phyloP scores from a whole-genome alignment of 1,140 invertebrate genomes.

The Cotesia typhae region DNA sequence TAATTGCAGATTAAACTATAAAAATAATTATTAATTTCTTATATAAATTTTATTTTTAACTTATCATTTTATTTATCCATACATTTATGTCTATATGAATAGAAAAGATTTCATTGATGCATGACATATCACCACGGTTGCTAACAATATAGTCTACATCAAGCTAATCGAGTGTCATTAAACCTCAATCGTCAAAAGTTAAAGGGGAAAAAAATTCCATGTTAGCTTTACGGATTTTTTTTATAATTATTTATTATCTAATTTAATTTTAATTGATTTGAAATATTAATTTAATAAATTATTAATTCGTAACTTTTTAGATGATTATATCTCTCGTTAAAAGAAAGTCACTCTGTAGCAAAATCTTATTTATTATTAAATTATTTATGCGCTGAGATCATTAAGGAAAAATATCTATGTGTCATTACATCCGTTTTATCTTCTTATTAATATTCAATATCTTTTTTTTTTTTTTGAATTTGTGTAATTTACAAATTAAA shows the following conservation, averaged over 20 bases:
- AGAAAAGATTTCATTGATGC: background rate
- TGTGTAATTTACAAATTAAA: no score
- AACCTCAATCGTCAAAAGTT: slow-evolving; percentile 31
- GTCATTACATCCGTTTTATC: no score
- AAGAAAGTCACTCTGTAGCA: background rate
- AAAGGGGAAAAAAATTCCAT: background rate
- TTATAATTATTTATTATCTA: no score
- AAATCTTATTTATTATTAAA: no score
- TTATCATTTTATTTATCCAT: no score
- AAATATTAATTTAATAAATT: no score
- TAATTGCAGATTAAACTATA: background rate
- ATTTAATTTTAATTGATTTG: no score
- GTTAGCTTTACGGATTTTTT: no score
- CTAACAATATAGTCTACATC: slow-evolving; percentile 1
- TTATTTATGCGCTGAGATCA: no score
- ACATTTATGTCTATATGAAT: background rate
- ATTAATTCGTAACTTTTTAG: background rate
- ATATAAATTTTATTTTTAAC: no score
- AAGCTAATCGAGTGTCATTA: slow-evolving; percentile 37
- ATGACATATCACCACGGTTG: background rate
- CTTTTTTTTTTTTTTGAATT: background rate
- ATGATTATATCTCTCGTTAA: background rate
- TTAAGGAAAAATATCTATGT: no score
- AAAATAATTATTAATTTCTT: slow-evolving; percentile 8
- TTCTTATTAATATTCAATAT: background rate